Conservation (phyloP, 1,140 invertebrate genomes). For the Drosophila watanabei region DNA sequence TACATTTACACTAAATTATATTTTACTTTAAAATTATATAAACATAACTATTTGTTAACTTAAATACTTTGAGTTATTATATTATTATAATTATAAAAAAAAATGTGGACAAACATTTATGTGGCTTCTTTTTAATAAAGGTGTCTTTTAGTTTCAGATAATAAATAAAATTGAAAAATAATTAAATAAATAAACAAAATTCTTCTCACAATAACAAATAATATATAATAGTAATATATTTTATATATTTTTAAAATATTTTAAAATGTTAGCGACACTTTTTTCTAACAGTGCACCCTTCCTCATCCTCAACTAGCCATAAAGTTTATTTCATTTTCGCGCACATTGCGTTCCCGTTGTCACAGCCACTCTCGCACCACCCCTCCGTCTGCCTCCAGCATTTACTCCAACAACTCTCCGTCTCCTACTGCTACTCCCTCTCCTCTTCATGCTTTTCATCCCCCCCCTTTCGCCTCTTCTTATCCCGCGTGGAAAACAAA, state of each 20-base stretch:
- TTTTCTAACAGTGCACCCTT: background rate
- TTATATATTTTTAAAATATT: background rate
- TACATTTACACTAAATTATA: too few species aligned
- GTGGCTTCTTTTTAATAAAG: too few species aligned
- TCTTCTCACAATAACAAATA: too few species aligned
- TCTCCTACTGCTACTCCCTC: background rate
- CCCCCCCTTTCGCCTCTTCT: background rate
- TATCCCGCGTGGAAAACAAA: conserved; percentile 55
- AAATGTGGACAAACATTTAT: too few species aligned
- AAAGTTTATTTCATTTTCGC: conserved; percentile 84
- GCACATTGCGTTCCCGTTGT: conserved; percentile 74
- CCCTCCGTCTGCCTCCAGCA: background rate
- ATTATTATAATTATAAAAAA: too few species aligned
- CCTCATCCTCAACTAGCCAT: conserved; percentile 30
- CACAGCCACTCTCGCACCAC: conserved; percentile 32
- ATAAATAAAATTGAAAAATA: too few species aligned
- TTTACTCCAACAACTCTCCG: conserved; percentile 8
- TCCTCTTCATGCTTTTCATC: too few species aligned
- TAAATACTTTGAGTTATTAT: background rate
- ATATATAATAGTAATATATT: too few species aligned
- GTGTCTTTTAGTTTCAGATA: too few species aligned
- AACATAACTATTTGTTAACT: background rate
- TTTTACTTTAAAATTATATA: too few species aligned
- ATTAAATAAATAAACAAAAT: too few species aligned
- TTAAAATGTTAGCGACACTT: background rate